Conservation (phyloP, 1,140 invertebrate species). For the Oryzaephilus surinamensis region DNA sequence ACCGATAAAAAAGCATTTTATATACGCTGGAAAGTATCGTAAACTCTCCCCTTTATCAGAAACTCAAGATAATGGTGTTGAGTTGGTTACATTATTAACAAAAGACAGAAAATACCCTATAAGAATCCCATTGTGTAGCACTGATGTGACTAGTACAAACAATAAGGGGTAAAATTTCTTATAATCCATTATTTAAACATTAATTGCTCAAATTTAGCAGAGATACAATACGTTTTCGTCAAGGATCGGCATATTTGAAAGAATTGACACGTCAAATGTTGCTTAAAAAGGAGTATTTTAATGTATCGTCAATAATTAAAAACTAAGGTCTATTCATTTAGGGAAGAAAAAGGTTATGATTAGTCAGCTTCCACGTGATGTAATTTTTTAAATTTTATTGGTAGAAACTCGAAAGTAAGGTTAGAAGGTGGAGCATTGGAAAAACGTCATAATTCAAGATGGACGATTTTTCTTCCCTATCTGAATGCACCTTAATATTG, state of each 20-base stretch:
- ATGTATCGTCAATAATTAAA: no score
- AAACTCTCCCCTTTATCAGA: conserved; percentile 39
- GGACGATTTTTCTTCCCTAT: no score
- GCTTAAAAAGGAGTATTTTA: conserved; percentile 23
- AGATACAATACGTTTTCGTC: no score
- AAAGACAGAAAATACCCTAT: conserved; percentile 31
- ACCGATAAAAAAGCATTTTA: conserved; percentile 5
- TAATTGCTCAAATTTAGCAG: no score
- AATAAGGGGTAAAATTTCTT: conserved; percentile 14
- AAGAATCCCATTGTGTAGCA: conserved; percentile 40
- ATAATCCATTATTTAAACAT: no score
- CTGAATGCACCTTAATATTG: no score
- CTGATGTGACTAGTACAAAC: conserved; percentile 45
- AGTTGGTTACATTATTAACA: conserved; percentile 56
- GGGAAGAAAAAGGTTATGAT: conserved; percentile 3
- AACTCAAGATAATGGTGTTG: conserved; percentile 48
- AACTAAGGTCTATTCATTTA: conserved; percentile 22
- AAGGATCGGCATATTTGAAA: conserved; percentile 22
- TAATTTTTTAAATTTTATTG: conserved; percentile 1
- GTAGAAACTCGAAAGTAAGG: neutral
- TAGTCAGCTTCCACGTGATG: neutral
- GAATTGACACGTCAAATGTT: conserved; percentile 31
- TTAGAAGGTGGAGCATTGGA: neutral
- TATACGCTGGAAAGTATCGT: conserved; percentile 28
- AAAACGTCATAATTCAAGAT: neutral